Base-by-base conservation (phyloP, 2,888 invertebrate genomes). In the Luperina testacea region DNA sequence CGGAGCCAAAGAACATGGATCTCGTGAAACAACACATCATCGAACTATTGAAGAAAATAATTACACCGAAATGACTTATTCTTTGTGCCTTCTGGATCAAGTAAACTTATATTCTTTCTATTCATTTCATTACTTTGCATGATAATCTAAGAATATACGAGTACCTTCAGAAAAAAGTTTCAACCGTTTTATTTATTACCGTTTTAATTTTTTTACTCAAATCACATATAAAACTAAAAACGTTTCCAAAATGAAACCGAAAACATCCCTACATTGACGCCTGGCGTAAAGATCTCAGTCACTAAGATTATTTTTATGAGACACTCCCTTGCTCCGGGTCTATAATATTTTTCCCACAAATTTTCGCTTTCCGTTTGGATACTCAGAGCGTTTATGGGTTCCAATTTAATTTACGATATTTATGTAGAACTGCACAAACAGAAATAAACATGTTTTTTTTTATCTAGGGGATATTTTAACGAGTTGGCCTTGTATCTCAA, bases 331-430 rank as follows among this genome's bases (percentile, higher is more conserved):
- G 57, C 77, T 78, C 61, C 63, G 80, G 72, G 88, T 82, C 88
- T 89, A 88, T 84, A 87, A 88, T 85, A 86, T 89, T 88, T 86
- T 89, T 89, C 73, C 84, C 83, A 82, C 88, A 88, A 87, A 86
- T 86, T 59, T 82, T 80, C n/a, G 72, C 75, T 87, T 85, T 85
- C 79, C 86, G 78, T 82, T 83, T 81, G 75, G 81, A 79, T 82
- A 78, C 78, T 68, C 77, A 72, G 82, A 82, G 71, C 88, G 85
- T 86, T 87, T 88, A 87, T 84, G 80, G 80, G 72, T 75, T 83
- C 77, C 90, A 89, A 88, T 89, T 89, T 89, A 89, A 89, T 89
- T 89, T 89, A 84, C 79, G 82, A 87, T 86, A 85, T 32, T 32
- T 32, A 32, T 32, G 32, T 82, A 80, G 77, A 87, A 84, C 77